Percentiles rank a stretch among this genome's conserved stretches.
Evolutionary conservation across 1,140 invertebrate species (phyloP).

Genomic region (Augochlora pura): DNA sequence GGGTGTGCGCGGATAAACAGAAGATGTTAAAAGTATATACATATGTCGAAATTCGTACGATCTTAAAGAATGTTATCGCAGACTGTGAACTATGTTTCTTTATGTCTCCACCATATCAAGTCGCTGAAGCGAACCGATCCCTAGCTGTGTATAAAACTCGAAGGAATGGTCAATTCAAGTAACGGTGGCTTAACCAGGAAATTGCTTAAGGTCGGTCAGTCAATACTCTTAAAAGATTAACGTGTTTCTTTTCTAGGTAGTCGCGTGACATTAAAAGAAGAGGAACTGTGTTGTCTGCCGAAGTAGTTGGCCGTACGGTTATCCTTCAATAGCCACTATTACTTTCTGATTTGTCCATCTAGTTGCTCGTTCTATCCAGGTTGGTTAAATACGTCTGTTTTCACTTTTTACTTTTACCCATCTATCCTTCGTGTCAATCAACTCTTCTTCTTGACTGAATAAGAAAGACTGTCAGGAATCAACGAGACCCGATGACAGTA

Average conservation of each 20-base stretch:
- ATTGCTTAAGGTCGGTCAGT: conserved; percentile 60
- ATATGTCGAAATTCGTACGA: background rate
- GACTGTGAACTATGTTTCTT: conserved; percentile 15
- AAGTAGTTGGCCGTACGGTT: conserved; percentile 20
- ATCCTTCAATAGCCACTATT: conserved; percentile 2
- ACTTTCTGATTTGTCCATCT: conserved; percentile 29
- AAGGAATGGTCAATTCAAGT: conserved; percentile 58
- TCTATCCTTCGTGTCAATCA: background rate
- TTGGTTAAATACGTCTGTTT: background rate
- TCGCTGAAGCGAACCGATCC: background rate
- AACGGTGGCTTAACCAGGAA: conserved; percentile 54
- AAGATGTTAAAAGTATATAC: no score
- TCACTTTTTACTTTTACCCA: background rate
- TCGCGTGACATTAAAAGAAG: conserved; percentile 66
- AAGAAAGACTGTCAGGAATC: no score
- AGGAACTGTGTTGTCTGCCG: conserved; percentile 44
- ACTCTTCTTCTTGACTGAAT: background rate
- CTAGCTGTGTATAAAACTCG: conserved; percentile 48
- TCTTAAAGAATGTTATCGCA: conserved; percentile 19
- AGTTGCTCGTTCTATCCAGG: background rate
- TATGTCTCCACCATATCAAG: background rate
- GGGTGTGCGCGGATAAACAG: no score
- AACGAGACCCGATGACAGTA: no score
- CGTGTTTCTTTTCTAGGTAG: conserved; percentile 65
- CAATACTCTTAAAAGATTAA: conserved; percentile 71